A percentile compares a stretch with the other conserved stretches of the same genome.
These are phyloP conservation scores for Pogona vitticeps DNA, from an alignment of 2,113 vertebrate genomes.

Conservation along the genomic window DNA sequence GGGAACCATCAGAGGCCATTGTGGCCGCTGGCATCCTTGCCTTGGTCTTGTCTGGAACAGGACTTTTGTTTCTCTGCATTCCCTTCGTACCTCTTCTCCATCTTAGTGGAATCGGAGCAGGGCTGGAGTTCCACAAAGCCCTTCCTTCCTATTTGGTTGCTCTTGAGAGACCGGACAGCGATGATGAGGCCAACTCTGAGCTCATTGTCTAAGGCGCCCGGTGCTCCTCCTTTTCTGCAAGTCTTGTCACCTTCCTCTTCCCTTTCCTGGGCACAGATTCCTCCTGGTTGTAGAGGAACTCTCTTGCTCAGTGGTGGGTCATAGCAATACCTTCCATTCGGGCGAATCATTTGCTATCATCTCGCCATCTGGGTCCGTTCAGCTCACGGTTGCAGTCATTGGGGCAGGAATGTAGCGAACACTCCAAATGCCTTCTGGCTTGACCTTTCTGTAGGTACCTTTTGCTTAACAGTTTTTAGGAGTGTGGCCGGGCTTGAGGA, in stretches of 20 bases:
- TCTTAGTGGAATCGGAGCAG: rapidly evolving
- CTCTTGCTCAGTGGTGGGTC: too few relatives aligned
- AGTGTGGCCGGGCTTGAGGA: not conserved
- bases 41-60: too few relatives aligned
- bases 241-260: too few relatives aligned
- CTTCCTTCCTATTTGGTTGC: slow-evolving; percentile 24
- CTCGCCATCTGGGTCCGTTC: not conserved
- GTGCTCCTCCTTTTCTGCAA: not conserved
- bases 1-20: too few relatives aligned
- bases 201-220: not conserved
- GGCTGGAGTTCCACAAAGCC: not conserved
- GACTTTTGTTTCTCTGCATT: too few relatives aligned
- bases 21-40: not conserved
- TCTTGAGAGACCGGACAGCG: not conserved
- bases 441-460: not conserved
- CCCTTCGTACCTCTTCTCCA: not conserved
- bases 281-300: not conserved
- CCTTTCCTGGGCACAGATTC: not conserved
- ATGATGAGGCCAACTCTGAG: not conserved
- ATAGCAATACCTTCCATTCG: too few relatives aligned
- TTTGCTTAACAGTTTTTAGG: too few relatives aligned
- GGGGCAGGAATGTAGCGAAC: too few relatives aligned
- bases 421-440: not conserved
- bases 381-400: not conserved
- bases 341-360: not conserved